Evolutionary conservation across 2,888 invertebrate genomes (phyloP).

Genomic region (Andrena trimmerana): DNA sequence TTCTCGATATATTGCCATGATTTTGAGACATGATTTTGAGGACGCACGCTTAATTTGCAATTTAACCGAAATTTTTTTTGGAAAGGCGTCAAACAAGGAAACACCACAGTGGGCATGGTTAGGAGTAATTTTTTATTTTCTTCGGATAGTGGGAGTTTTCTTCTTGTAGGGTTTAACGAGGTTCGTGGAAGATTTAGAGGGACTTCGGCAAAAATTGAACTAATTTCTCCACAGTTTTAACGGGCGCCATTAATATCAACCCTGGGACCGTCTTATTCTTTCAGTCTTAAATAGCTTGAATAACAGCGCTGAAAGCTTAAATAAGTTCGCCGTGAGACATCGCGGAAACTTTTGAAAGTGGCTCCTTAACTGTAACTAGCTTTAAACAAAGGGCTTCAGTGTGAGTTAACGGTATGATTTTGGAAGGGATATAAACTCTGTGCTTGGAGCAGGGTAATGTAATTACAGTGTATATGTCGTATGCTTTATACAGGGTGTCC

Average conservation of each 20-base stretch:
- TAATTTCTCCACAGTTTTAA: slow-evolving; percentile 23
- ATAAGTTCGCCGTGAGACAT: slow-evolving; percentile 45
- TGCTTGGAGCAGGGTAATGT: not conserved
- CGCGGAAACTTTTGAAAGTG: slow-evolving; percentile 50
- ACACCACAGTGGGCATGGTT: not conserved
- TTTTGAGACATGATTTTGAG: no score
- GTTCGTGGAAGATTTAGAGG: not conserved
- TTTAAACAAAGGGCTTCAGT: slow-evolving; percentile 43
- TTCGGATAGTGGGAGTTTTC: not conserved
- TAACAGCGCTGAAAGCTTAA: slow-evolving; percentile 57
- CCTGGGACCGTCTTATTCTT: slow-evolving; percentile 1
- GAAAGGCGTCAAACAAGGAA: not conserved
- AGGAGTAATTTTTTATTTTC: not conserved
- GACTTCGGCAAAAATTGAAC: slow-evolving; percentile 9
- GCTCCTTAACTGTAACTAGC: slow-evolving; percentile 48
- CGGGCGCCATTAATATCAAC: slow-evolving; percentile 39
- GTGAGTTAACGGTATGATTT: not conserved
- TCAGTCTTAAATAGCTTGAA: slow-evolving; percentile 50
- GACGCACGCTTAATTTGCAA: no score
- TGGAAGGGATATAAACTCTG: not conserved
- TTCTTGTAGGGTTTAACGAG: not conserved
- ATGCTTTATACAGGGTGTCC: no score
- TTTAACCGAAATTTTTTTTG: not conserved
- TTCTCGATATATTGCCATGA: no score
- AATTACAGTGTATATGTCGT: no score